Percentiles rank a stretch among this genome's conserved stretches.
These are phyloP conservation scores for Cerceris ruficornis DNA, from an alignment of 2,888 invertebrate species.

Conservation along the genomic window DNA sequence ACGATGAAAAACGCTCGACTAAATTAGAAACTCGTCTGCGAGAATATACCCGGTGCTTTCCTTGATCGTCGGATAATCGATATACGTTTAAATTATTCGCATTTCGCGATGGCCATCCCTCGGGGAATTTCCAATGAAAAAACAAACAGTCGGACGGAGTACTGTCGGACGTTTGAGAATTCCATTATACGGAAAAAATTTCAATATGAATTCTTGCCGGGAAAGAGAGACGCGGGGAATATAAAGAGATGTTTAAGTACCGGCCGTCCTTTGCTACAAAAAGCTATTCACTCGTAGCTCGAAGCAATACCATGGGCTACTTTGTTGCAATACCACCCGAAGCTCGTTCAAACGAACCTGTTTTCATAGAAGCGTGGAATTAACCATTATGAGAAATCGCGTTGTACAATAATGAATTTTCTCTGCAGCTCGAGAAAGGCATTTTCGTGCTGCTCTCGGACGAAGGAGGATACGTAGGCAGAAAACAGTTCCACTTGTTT, in stretches of 20 bases:
- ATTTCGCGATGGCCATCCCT: too few species aligned
- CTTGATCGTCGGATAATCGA: too few species aligned
- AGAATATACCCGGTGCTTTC: too few species aligned
- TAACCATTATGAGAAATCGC: conserved; percentile 43
- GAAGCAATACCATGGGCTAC: conserved; percentile 33
- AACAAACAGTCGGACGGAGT: too few species aligned
- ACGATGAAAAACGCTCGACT: too few species aligned
- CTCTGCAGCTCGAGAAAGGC: conserved; percentile 22
- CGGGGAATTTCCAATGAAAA: too few species aligned
- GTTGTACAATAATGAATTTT: conserved; percentile 42
- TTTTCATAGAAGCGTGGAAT: conserved; percentile 48
- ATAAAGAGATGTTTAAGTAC: conserved; percentile 23
- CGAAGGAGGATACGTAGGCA: neutral
- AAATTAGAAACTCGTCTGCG: too few species aligned
- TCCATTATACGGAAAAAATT: neutral
- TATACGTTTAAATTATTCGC: too few species aligned
- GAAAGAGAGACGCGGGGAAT: conserved; percentile 10
- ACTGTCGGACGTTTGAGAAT: neutral
- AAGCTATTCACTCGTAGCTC: conserved; percentile 33
- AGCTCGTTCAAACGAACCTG: conserved; percentile 54
- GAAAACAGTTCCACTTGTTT: neutral
- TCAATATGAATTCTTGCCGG: conserved; percentile 12
- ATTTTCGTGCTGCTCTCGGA: neutral
- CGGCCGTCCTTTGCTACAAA: conserved; percentile 22
- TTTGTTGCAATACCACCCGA: conserved; percentile 38